A percentile compares a stretch with the other conserved stretches of the same genome.
Evolutionary conservation across 2,113 vertebrate genomes (phyloP).

Genomic region (Protobothrops mucrosquamatus): DNA sequence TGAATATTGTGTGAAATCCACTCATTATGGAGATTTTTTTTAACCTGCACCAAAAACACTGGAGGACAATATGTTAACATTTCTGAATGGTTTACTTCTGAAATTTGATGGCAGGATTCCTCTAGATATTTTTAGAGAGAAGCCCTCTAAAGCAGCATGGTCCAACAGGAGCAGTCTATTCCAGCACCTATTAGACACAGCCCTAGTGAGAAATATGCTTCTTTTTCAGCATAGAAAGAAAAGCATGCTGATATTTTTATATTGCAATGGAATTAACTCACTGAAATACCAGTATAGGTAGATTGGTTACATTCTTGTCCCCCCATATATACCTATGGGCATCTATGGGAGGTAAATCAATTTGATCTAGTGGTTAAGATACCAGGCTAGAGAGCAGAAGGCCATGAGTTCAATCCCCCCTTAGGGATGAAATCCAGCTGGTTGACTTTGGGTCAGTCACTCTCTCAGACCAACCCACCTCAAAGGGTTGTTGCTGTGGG

Average conservation of each 20-base stretch:
- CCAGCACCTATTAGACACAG: neutral
- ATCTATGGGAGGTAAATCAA: neutral
- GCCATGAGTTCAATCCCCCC: neutral
- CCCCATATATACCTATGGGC: neutral
- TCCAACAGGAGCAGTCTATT: neutral
- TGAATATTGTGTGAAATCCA: neutral
- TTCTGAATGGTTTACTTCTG: neutral
- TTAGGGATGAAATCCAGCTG: neutral
- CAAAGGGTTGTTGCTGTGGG: neutral
- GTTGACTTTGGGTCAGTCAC: neutral
- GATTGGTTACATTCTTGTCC: neutral
- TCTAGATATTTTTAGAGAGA: neutral
- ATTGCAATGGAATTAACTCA: neutral
- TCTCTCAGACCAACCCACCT: neutral
- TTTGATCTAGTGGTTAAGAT: neutral
- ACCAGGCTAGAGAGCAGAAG: neutral
- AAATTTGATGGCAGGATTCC: neutral
- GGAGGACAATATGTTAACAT: neutral
- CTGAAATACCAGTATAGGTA: neutral
- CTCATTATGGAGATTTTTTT: neutral
- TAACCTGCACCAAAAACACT: neutral
- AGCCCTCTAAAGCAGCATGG: neutral
- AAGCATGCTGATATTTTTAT: neutral
- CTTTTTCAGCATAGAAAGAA: neutral
- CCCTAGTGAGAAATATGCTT: neutral